Conservation (phyloP, 2,113 vertebrate species). For the Corvus cornix region DNA sequence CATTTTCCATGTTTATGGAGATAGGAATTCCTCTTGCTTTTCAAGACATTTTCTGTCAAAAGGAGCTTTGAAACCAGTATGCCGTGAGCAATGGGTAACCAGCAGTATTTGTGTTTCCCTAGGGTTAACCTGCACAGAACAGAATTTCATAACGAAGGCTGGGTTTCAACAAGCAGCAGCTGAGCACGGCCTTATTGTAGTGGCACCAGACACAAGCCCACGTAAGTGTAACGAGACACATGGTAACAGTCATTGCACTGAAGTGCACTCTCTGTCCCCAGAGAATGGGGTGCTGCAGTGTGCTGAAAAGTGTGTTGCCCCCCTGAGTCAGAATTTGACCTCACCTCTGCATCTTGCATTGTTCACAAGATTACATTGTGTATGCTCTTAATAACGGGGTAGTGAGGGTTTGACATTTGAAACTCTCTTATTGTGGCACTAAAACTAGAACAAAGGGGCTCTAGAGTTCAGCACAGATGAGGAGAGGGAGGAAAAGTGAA, state of each 20-base stretch:
- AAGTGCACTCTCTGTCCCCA: not conserved
- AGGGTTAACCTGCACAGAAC: constrained; percentile 95
- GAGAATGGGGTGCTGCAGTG: not conserved
- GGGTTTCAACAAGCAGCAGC: constrained; percentile 87
- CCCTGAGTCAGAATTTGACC: not conserved
- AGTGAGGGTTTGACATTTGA: not conserved
- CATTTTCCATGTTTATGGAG: not conserved
- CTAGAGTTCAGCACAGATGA: not conserved
- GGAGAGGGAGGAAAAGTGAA: not conserved
- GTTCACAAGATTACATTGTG: not conserved
- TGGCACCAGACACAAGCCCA: constrained; percentile 93
- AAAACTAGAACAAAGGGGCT: not conserved
- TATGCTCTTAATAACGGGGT: fast-evolving
- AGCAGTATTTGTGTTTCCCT: not conserved
- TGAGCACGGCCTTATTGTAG: constrained; percentile 86
- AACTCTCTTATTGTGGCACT: not conserved
- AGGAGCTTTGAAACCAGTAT: not conserved
- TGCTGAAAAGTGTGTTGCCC: not conserved
- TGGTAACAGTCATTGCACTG: fast-evolving
- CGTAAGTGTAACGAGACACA: constrained; percentile 71
- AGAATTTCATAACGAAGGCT: constrained; percentile 95
- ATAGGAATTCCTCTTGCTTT: not conserved
- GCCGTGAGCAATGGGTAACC: not conserved
- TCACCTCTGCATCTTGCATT: not conserved
- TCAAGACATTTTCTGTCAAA: not conserved